Conservation (phyloP, 2,797 vertebrate species). For the Pteronotus mesoamericanus region DNA sequence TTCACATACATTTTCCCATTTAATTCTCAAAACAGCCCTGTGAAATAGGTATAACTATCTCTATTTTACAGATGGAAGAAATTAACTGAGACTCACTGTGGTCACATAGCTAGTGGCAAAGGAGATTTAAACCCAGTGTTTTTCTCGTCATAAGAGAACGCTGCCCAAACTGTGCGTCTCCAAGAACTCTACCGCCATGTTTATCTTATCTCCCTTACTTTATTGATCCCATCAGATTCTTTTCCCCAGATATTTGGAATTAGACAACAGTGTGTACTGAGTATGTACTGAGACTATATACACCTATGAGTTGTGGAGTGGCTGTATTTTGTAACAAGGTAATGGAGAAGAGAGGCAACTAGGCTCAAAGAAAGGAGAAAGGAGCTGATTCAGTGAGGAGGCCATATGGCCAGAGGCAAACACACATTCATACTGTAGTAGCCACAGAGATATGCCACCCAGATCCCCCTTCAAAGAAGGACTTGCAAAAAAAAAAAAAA, state of each 20-base stretch:
- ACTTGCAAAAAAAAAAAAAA: no score
- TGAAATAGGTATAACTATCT: neutral
- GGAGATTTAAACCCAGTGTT: neutral
- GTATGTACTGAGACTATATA: neutral
- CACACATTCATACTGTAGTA: neutral
- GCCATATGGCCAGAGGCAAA: neutral
- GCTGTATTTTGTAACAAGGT: neutral
- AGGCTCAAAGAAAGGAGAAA: neutral
- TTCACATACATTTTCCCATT: neutral
- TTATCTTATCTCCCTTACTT: neutral
- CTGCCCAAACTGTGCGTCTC: neutral
- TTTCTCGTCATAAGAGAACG: neutral
- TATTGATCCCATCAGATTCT: neutral
- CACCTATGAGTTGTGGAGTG: neutral
- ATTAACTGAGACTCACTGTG: neutral
- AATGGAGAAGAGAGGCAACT: neutral
- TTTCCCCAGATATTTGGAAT: neutral
- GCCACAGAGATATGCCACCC: neutral
- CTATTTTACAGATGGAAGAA: neutral
- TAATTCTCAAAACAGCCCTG: neutral
- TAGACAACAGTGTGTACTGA: neutral
- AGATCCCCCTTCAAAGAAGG: neutral
- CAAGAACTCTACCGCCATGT: neutral
- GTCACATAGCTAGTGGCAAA: neutral
- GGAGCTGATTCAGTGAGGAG: neutral